Evolutionary conservation across 2,797 vertebrate genomes (phyloP).

Genomic region (Gila robusta): DNA sequence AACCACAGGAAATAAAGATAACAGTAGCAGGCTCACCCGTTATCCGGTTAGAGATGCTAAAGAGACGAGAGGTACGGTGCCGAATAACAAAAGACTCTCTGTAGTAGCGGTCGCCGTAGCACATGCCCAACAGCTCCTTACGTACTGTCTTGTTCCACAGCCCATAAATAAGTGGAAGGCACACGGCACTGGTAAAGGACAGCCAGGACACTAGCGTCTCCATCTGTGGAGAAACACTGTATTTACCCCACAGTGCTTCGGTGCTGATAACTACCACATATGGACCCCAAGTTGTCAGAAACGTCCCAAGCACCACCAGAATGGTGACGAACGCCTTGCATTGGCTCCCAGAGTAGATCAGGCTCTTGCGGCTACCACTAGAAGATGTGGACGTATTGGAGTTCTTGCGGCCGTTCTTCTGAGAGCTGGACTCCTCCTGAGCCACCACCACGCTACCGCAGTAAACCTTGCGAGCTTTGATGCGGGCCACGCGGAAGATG

Average conservation of each 20-base stretch:
- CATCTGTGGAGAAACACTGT: conserved; percentile 86
- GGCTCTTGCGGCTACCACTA: conserved; percentile 88
- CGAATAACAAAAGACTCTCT: conserved; percentile 91
- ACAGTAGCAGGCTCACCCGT: conserved; percentile 82
- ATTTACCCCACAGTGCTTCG: conserved; percentile 92
- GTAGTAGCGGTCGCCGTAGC: conserved; percentile 95
- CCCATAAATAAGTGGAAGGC: conserved; percentile 96
- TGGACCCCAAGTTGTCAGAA: conserved; percentile 93
- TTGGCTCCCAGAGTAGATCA: conserved; percentile 95
- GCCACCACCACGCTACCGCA: conserved; percentile 87
- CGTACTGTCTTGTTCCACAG: conserved; percentile 99
- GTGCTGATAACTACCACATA: conserved; percentile 92
- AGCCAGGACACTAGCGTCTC: conserved; percentile 96
- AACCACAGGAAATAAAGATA: not conserved
- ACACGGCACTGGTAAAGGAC: conserved; percentile 93
- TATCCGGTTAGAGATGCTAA: conserved; percentile 98
- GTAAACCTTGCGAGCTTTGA: conserved; percentile 96
- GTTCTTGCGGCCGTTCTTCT: conserved; percentile 90
- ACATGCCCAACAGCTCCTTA: conserved; percentile 96
- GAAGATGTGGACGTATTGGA: conserved; percentile 95
- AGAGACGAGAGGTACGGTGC: conserved; percentile 89
- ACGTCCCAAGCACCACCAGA: conserved; percentile 94
- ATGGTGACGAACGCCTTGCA: conserved; percentile 98
- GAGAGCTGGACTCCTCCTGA: conserved; percentile 80
- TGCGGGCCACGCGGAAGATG: conserved; percentile 95